Conservation (phyloP, 1,140 invertebrate genomes). For the Bombus confusus region DNA sequence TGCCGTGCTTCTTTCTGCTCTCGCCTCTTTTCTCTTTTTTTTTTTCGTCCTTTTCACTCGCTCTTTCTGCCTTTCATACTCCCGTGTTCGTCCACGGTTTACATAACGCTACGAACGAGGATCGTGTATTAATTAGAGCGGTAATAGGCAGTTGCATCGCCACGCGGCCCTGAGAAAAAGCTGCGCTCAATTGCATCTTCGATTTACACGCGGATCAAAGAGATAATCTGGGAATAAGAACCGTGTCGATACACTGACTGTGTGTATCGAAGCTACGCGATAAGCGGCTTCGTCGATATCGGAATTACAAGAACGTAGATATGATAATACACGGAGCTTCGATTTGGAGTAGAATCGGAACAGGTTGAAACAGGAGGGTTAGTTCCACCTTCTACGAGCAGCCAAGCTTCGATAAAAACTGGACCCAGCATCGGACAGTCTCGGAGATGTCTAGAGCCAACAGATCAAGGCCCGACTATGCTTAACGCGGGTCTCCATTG, state of each 20-base stretch:
- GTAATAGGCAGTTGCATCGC: conserved; percentile 15
- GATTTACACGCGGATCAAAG: conserved; percentile 11
- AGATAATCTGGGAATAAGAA: background rate
- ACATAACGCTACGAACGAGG: conserved; percentile 26
- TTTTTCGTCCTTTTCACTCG: background rate
- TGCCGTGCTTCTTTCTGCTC: background rate
- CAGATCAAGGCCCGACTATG: conserved; percentile 1
- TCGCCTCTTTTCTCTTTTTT: too few relatives aligned
- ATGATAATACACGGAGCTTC: background rate
- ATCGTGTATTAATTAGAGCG: conserved; percentile 46
- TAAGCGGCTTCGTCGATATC: background rate
- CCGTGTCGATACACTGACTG: background rate
- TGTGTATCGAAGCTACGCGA: background rate
- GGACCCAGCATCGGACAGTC: background rate
- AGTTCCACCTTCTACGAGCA: background rate
- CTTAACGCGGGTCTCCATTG: conserved; percentile 5
- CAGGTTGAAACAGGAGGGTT: background rate
- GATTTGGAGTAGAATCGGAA: too few relatives aligned
- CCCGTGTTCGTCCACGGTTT: background rate
- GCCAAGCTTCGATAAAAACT: conserved; percentile 5
- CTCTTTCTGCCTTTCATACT: too few relatives aligned
- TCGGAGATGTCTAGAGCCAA: background rate
- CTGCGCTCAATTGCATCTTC: conserved; percentile 22
- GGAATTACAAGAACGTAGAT: background rate
- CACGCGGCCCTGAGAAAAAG: conserved; percentile 35